A percentile compares a stretch with the other conserved stretches of the same genome.
Conservation (phyloP, 2,113 vertebrate genomes). For the Cyanistes caeruleus region DNA sequence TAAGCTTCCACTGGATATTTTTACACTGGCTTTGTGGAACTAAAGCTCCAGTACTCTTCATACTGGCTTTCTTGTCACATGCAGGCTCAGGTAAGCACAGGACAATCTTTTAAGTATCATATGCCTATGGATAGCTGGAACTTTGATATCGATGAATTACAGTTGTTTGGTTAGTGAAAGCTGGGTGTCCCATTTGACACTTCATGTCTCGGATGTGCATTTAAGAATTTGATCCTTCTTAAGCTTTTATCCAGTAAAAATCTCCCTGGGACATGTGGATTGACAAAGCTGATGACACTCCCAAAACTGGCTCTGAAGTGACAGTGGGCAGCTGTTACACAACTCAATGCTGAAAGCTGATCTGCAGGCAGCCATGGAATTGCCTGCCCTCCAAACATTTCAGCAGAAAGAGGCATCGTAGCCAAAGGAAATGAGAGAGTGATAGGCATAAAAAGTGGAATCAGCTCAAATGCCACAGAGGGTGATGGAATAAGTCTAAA, state of each 20-base stretch:
- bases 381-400: constrained; percentile 13
- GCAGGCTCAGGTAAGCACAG: accelerated
- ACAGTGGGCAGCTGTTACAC: constrained; percentile 53
- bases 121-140: background rate
- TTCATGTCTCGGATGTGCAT: background rate
- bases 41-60: background rate
- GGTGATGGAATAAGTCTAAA: constrained; percentile 33
- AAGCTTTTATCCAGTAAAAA: constrained; percentile 19
- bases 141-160: background rate
- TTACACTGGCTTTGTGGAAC: background rate
- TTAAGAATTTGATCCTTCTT: constrained; percentile 35
- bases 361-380: constrained; percentile 17
- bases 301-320: constrained; percentile 16
- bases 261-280: background rate
- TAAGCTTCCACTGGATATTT: background rate
- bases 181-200: background rate
- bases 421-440: constrained; percentile 57
- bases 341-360: background rate
- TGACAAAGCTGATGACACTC: constrained; percentile 43
- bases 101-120: background rate
- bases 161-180: background rate
- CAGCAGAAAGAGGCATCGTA: background rate
- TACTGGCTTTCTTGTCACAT: background rate
- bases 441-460: constrained; percentile 28
- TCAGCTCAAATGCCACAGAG: constrained; percentile 15